These are phyloP conservation scores for Myrmecobius fasciatus DNA, from an alignment of 2,113 vertebrate genomes.

Conservation along the genomic window DNA sequence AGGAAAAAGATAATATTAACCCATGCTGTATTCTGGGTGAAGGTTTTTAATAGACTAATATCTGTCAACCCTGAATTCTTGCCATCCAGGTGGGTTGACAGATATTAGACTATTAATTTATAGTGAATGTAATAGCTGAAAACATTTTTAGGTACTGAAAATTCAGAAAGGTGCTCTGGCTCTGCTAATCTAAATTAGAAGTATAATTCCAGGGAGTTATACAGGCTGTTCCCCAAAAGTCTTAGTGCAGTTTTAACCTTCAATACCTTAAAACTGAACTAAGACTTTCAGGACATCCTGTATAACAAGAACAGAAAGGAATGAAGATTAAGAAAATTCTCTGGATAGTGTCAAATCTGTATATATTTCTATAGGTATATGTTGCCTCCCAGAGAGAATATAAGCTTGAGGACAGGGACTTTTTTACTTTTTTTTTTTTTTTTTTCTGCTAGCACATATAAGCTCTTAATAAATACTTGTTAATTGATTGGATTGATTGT, in stretches of 20 bases:
- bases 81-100: background rate
- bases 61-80: background rate
- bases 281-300: background rate
- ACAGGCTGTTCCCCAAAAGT: background rate
- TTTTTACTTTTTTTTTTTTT: background rate
- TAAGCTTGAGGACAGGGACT: background rate
- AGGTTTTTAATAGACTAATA: background rate
- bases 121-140: background rate
- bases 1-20: background rate
- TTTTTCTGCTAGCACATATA: background rate
- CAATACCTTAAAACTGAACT: background rate
- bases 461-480: background rate
- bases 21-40: background rate
- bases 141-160: background rate
- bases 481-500: background rate
- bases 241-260: background rate
- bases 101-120: background rate
- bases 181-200: background rate
- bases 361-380: background rate
- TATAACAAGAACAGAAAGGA: background rate
- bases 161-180: background rate
- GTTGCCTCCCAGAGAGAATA: background rate
- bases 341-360: background rate
- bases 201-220: background rate
- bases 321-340: background rate